phyloP scores from a whole-genome alignment of 2,888 invertebrate species.

The Himalopsyche japonica region DNA sequence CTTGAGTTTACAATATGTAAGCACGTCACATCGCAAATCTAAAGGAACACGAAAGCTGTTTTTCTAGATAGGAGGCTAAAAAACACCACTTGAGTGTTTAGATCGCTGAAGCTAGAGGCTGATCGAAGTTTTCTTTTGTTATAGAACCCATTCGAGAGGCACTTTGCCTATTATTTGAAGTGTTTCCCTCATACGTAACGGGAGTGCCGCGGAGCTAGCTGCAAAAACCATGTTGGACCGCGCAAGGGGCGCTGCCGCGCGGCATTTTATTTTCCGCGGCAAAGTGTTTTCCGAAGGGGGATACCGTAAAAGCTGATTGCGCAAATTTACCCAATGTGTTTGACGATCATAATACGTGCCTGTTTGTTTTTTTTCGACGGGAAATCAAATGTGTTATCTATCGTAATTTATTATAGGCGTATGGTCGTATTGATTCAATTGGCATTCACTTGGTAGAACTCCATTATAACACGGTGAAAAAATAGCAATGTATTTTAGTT shows the following conservation, averaged over 20 bases:
- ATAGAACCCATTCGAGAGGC: not conserved
- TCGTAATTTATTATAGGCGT: not conserved
- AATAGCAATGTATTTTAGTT: no score
- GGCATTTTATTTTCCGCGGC: not conserved
- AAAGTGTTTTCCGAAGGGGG: not conserved
- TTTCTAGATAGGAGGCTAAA: not conserved
- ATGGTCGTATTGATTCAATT: not conserved
- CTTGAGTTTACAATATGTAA: not conserved
- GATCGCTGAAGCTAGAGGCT: not conserved
- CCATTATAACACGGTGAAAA: no score
- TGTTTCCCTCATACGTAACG: not conserved
- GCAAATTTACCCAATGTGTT: not conserved
- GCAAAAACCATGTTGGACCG: no score
- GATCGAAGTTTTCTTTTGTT: not conserved
- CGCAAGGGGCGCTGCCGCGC: no score
- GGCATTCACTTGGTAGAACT: no score
- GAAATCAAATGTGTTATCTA: not conserved
- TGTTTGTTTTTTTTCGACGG: not conserved
- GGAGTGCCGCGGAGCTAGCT: no score
- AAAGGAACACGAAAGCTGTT: not conserved
- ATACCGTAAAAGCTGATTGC: not conserved
- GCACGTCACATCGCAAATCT: not conserved
- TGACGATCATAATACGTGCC: not conserved
- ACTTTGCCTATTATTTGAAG: not conserved
- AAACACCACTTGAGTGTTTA: not conserved